A percentile compares a stretch with the other conserved stretches of the same genome.
Evolutionary conservation across 1,140 invertebrate species (phyloP).

Genomic region (Hetaerina americana): DNA sequence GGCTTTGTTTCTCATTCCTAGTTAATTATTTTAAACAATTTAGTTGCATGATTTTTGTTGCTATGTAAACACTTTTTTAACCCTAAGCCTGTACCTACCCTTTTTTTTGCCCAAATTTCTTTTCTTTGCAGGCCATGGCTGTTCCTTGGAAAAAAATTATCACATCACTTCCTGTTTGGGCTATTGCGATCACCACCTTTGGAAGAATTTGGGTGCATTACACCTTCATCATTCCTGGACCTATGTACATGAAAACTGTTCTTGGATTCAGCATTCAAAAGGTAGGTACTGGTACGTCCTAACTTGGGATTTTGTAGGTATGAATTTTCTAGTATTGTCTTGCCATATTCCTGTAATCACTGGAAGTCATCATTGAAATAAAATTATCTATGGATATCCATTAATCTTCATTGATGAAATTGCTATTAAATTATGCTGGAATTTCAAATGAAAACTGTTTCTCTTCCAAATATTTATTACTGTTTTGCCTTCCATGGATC

Average conservation of each 20-base stretch:
- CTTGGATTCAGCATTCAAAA: conserved; percentile 52
- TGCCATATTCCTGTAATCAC: too few relatives aligned
- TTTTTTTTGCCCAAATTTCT: conserved; percentile 4
- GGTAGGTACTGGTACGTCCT: too few relatives aligned
- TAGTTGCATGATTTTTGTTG: not conserved
- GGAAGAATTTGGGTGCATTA: conserved; percentile 60
- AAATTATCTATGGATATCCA: too few relatives aligned
- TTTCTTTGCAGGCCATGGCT: conserved; percentile 25
- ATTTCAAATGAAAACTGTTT: too few relatives aligned
- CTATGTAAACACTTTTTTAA: not conserved
- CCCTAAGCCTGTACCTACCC: not conserved
- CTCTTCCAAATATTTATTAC: too few relatives aligned
- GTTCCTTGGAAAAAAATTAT: conserved; percentile 67
- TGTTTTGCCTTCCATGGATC: too few relatives aligned
- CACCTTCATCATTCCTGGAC: conserved; percentile 52
- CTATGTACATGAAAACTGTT: conserved; percentile 56
- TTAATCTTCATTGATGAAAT: too few relatives aligned
- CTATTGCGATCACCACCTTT: conserved; percentile 60
- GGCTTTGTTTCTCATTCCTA: conserved; percentile 9
- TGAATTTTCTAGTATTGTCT: too few relatives aligned
- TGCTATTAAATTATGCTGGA: too few relatives aligned
- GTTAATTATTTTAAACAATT: not conserved
- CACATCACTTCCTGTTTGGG: conserved; percentile 64
- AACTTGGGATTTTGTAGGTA: too few relatives aligned
- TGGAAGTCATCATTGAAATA: too few relatives aligned